Percentiles rank a stretch among this genome's conserved stretches.
These are phyloP conservation scores for Thecocarcelia acutangulata DNA, from an alignment of 2,888 invertebrate genomes.

Conservation along the genomic window DNA sequence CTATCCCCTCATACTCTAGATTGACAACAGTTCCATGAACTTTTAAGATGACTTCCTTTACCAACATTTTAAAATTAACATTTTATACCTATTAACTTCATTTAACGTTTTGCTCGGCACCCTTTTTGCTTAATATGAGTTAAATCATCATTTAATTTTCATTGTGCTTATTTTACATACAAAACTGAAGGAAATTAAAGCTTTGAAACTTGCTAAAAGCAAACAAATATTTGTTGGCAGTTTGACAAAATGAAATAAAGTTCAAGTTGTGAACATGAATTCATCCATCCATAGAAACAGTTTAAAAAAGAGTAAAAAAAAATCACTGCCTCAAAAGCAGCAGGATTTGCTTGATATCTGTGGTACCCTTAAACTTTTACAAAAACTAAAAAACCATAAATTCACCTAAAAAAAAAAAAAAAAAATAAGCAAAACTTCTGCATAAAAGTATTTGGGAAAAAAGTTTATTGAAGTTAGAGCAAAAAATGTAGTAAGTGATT, in stretches of 20 bases:
- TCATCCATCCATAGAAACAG: slow-evolving; percentile 16
- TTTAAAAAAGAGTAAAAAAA: slow-evolving; percentile 13
- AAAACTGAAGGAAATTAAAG: slow-evolving; percentile 6
- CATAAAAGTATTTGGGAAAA: background rate
- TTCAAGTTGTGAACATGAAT: slow-evolving; percentile 35
- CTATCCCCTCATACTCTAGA: too few species aligned
- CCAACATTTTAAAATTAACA: too few species aligned
- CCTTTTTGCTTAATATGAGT: background rate
- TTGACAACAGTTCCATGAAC: too few species aligned
- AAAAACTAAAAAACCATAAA: slow-evolving; percentile 20
- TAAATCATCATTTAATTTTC: background rate
- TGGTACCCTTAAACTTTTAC: slow-evolving; percentile 7
- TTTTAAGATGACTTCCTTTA: too few species aligned
- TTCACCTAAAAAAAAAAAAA: slow-evolving; percentile 5
- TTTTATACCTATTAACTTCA: too few species aligned
- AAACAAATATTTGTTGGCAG: slow-evolving; percentile 43
- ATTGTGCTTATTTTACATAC: background rate
- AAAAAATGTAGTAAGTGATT: slow-evolving; percentile 10
- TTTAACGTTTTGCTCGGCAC: too few species aligned
- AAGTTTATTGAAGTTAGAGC: background rate
- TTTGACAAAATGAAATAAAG: slow-evolving; percentile 51
- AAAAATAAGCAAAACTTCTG: background rate
- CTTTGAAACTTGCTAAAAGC: slow-evolving; percentile 28
- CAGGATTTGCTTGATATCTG: background rate
- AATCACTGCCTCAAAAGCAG: slow-evolving; percentile 4